phyloP scores from a whole-genome alignment of 2,797 vertebrate species.

The Zalophus californianus region DNA sequence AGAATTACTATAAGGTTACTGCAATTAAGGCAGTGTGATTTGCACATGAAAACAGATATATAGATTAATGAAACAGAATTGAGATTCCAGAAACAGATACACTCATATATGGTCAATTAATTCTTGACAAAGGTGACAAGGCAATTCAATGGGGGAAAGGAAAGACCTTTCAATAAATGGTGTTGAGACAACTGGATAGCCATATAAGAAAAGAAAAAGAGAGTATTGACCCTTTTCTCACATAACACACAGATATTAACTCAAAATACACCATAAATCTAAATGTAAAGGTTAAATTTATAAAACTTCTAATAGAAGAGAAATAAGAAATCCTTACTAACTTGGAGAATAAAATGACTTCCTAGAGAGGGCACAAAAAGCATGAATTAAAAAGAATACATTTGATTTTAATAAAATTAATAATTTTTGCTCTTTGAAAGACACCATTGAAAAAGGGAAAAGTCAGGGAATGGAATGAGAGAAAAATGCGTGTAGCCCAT shows the following conservation, averaged over 20 bases:
- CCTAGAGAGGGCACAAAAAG: not conserved
- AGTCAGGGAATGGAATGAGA: not conserved
- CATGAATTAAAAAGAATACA: not conserved
- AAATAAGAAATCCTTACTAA: conserved; percentile 4
- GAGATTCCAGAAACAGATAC: not conserved
- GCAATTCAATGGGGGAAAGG: not conserved
- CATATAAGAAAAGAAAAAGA: not conserved
- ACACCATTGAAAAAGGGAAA: not conserved
- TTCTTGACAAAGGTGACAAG: not conserved
- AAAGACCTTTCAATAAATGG: not conserved
- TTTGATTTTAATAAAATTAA: conserved; percentile 20
- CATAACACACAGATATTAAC: not conserved
- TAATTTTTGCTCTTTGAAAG: not conserved
- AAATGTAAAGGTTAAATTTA: not conserved
- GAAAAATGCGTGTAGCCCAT: conserved; percentile 28
- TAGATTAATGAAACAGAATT: conserved; percentile 31
- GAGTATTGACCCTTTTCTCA: not conserved
- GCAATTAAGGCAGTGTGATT: not conserved
- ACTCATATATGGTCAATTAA: not conserved
- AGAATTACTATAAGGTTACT: not conserved
- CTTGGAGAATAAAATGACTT: not conserved
- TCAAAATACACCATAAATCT: not conserved
- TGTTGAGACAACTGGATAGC: not conserved
- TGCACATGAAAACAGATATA: not conserved
- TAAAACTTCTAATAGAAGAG: not conserved